Percentiles rank a stretch among this genome's conserved stretches.
Conservation (phyloP, 2,113 vertebrate genomes). For the Mastomys coucha region DNA sequence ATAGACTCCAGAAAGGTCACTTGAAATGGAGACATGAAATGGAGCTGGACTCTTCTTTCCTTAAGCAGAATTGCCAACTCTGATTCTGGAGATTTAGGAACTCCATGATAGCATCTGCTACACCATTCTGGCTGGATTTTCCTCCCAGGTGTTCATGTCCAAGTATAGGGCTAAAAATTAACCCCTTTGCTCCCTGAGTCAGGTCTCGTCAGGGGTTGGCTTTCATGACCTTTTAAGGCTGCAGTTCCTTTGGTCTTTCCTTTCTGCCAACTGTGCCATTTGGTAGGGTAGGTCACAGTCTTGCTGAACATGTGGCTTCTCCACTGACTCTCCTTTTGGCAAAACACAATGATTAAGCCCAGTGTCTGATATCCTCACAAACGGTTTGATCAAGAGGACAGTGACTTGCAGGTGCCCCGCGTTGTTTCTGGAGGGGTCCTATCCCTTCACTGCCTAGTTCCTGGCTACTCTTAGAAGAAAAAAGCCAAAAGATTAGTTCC, state of each 20-base stretch:
- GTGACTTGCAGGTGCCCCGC: no score
- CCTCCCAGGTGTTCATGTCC: neutral
- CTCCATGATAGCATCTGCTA: neutral
- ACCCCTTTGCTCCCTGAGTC: neutral
- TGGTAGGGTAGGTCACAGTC: no score
- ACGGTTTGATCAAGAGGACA: neutral
- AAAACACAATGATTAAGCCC: neutral
- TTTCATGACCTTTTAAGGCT: neutral
- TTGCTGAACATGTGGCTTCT: neutral
- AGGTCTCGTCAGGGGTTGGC: neutral
- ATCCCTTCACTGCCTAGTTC: no score
- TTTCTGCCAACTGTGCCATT: neutral
- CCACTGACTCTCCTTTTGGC: neutral
- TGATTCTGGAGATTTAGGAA: neutral
- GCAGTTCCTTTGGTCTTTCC: neutral
- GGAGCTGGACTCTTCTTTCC: neutral
- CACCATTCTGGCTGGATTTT: neutral
- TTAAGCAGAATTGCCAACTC: neutral
- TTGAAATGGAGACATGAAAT: neutral
- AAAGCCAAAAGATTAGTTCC: neutral
- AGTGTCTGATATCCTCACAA: neutral
- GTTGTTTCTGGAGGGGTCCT: no score
- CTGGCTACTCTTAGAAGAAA: neutral
- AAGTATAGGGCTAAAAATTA: neutral
- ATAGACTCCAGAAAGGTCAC: neutral